Percentiles rank a stretch among this genome's conserved stretches.
Conservation (phyloP, 1,140 invertebrate genomes). For the Drosophila parabipectinata region DNA sequence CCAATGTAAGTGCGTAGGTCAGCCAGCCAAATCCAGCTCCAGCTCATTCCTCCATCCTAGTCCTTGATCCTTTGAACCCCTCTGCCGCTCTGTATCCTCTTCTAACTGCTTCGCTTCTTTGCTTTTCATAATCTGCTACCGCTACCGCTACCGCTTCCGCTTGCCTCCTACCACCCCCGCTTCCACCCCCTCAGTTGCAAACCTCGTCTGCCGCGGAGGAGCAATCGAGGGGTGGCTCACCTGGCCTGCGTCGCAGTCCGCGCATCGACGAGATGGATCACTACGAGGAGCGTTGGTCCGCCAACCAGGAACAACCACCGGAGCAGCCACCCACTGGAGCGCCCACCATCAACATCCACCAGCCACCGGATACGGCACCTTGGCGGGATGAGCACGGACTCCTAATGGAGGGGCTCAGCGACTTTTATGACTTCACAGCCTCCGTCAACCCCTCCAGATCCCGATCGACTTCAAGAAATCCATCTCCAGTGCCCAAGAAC, state of each 20-base stretch:
- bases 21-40: slow-evolving; percentile 1
- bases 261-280: slow-evolving; percentile 79
- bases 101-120: slow-evolving; percentile 59
- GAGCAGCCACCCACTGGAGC: not conserved
- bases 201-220: slow-evolving; percentile 64
- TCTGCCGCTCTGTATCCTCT: slow-evolving; percentile 2
- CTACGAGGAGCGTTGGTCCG: slow-evolving; percentile 74
- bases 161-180: slow-evolving; percentile 11
- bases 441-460: slow-evolving; percentile 77
- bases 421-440: slow-evolving; percentile 81
- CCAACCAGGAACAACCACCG: slow-evolving; percentile 37
- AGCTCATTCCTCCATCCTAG: not conserved
- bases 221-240: slow-evolving; percentile 56
- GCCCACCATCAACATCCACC: slow-evolving; percentile 53
- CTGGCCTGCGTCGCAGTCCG: slow-evolving; percentile 74
- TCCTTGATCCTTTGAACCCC: not conserved
- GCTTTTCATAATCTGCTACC: slow-evolving; percentile 52
- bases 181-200: slow-evolving; percentile 59
- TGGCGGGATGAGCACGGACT: slow-evolving; percentile 77
- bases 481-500: slow-evolving; percentile 65
- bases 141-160: not conserved
- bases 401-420: slow-evolving; percentile 76
- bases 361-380: slow-evolving; percentile 64
- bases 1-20: slow-evolving; percentile 68
- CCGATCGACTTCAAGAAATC: slow-evolving; percentile 60